Conservation (phyloP, 2,888 invertebrate species). For the Xestia sexstrigata region DNA sequence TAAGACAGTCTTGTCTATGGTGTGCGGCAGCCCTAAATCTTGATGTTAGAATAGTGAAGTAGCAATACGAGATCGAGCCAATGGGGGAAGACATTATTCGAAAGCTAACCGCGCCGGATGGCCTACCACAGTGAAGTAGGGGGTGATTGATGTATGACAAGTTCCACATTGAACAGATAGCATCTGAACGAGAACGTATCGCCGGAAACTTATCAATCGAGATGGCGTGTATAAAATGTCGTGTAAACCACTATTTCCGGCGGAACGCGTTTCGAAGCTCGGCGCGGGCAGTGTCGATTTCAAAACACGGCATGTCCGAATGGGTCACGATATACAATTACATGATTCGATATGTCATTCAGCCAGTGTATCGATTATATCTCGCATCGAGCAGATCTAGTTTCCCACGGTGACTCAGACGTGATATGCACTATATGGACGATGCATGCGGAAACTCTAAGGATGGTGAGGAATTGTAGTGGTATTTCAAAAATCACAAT, state of each 20-base stretch:
- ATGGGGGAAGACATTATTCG: conserved; percentile 42
- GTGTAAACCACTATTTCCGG: conserved; percentile 77
- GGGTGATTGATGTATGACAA: conserved; percentile 63
- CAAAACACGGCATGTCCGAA: conserved; percentile 72
- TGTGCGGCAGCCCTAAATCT: no score
- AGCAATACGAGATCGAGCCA: conserved; percentile 24
- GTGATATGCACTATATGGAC: conserved; percentile 45
- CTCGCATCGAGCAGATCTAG: conserved; percentile 73
- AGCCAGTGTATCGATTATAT: conserved; percentile 74
- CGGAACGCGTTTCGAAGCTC: conserved; percentile 66
- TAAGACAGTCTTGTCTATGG: no score
- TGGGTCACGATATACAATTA: conserved; percentile 75
- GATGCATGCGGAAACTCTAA: conserved; percentile 53
- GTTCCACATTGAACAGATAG: conserved; percentile 66
- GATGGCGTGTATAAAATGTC: conserved; percentile 72
- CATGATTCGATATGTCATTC: conserved; percentile 78
- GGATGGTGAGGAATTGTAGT: conserved; percentile 15
- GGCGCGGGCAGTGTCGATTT: conserved; percentile 67
- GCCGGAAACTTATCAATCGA: conserved; percentile 77
- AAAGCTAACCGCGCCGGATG: conserved; percentile 57
- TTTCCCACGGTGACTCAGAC: conserved; percentile 75
- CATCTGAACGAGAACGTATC: conserved; percentile 60
- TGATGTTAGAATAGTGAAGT: conserved; percentile 47
- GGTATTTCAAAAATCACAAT: conserved; percentile 26
- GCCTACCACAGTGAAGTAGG: conserved; percentile 37